A percentile compares a stretch with the other conserved stretches of the same genome.
Conservation (phyloP, 2,888 invertebrate species). For the Harpalus rufipes region DNA sequence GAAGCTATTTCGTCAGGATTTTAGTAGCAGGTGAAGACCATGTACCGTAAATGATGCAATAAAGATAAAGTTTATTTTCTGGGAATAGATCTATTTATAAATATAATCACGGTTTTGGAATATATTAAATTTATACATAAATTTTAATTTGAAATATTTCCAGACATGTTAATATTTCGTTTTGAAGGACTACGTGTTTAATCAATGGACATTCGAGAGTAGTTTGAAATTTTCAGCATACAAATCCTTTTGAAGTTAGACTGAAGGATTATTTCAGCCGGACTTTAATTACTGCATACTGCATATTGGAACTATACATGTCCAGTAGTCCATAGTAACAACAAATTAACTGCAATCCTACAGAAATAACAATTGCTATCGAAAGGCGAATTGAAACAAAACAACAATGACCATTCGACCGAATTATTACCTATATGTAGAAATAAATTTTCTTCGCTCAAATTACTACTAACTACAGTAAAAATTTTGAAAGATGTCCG, state of each 20-base stretch:
- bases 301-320: constrained; percentile 1
- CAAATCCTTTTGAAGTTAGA: constrained; percentile 22
- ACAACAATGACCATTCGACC: not conserved
- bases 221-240: not conserved
- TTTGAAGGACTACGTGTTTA: not conserved
- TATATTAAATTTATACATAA: too few species aligned
- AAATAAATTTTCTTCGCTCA: not conserved
- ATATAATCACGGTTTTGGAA: too few species aligned
- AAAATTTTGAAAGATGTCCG: too few species aligned
- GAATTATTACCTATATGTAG: not conserved
- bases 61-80: not conserved
- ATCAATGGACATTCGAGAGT: not conserved
- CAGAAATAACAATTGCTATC: too few species aligned
- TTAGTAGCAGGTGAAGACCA: not conserved
- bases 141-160: not conserved
- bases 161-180: not conserved
- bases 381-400: not conserved
- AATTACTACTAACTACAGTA: not conserved
- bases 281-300: constrained; percentile 29
- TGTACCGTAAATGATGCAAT: not conserved
- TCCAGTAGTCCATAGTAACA: not conserved
- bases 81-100: too few species aligned
- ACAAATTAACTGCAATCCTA: not conserved
- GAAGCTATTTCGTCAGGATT: not conserved
- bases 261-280: constrained; percentile 14